These are phyloP conservation scores for Semotilus atromaculatus DNA, from an alignment of 2,797 vertebrate genomes.

Conservation along the genomic window DNA sequence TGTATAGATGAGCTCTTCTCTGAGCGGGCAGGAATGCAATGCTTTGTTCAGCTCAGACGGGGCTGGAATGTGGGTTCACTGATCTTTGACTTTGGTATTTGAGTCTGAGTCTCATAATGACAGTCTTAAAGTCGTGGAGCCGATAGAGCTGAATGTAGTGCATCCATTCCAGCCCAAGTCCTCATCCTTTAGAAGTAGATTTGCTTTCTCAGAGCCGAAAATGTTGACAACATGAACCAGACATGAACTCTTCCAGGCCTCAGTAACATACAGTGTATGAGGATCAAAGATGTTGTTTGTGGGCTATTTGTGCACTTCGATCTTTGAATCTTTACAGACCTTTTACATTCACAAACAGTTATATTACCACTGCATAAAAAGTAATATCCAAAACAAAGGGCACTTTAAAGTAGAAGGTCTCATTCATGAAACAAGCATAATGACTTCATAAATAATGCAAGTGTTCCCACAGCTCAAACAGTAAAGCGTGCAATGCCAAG, in stretches of 20 bases:
- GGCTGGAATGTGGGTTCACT: constrained; percentile 53
- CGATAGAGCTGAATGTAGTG: background rate
- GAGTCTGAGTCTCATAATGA: constrained; percentile 43
- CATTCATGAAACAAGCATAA: background rate
- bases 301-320: background rate
- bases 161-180: background rate
- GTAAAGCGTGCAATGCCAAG: background rate
- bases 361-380: background rate
- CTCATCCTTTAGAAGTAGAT: background rate
- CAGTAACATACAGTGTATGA: background rate
- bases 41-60: constrained; percentile 47
- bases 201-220: background rate
- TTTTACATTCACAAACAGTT: background rate
- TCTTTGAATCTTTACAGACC: background rate
- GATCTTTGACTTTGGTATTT: constrained; percentile 55
- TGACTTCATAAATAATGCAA: background rate
- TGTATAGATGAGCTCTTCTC: background rate
- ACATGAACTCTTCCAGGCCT: background rate
- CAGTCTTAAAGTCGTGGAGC: background rate
- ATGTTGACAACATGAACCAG: background rate
- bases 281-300: background rate
- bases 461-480: background rate
- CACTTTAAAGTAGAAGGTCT: background rate
- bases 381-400: background rate
- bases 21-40: constrained; percentile 41